Evolutionary conservation across 2,888 invertebrate genomes (phyloP).

Genomic region (Schizotus pectinicornis): DNA sequence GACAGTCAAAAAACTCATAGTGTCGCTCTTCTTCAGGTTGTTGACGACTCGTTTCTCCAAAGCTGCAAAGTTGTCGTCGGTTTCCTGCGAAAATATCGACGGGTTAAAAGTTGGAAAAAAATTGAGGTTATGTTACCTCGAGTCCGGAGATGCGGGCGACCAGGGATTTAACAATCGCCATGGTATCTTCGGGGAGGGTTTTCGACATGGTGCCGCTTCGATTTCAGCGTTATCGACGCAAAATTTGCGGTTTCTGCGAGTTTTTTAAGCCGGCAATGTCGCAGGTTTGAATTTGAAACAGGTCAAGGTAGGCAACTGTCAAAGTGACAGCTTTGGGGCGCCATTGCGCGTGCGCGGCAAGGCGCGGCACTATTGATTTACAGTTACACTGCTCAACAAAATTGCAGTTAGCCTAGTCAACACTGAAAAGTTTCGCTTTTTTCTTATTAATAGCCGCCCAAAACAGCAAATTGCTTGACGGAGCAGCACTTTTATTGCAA

Average conservation of each 20-base stretch:
- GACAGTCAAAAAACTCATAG: conserved; percentile 50
- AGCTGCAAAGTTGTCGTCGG: conserved; percentile 40
- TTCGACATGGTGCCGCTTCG: conserved; percentile 37
- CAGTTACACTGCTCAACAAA: no score
- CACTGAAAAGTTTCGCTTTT: not conserved
- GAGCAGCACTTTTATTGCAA: no score
- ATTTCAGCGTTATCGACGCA: not conserved
- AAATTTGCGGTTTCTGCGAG: no score
- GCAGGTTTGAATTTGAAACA: no score
- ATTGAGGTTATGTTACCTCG: conserved; percentile 41
- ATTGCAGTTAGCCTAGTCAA: conserved; percentile 1
- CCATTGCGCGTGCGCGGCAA: conserved; percentile 1
- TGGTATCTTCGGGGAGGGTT: conserved; percentile 39
- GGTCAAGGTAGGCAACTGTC: no score
- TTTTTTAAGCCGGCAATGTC: no score
- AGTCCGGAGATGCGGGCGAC: conserved; percentile 41
- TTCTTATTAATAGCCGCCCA: no score
- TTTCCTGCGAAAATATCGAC: conserved; percentile 41
- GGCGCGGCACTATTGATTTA: not conserved
- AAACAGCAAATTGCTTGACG: no score
- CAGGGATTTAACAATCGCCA: conserved; percentile 37
- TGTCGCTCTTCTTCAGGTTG: conserved; percentile 46
- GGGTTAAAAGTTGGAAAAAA: conserved; percentile 6
- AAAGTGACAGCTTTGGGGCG: no score
- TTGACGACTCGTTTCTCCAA: conserved; percentile 44